Conservation (phyloP, 2,797 vertebrate genomes). For the Smutsia gigantea region DNA sequence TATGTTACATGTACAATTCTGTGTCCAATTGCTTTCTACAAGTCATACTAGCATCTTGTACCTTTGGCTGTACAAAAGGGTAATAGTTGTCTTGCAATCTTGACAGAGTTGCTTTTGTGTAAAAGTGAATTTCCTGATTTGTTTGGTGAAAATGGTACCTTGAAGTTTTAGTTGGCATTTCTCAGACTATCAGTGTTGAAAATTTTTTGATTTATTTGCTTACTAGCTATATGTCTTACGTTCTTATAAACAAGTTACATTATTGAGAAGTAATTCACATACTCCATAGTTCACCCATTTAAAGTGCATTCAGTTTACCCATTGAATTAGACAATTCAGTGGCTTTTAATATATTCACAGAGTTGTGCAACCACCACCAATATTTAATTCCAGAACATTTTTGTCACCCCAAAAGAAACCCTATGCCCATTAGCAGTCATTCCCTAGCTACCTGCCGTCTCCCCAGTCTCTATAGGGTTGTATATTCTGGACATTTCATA, state of each 20-base stretch:
- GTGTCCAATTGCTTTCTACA: not conserved
- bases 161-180: not conserved
- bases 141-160: not conserved
- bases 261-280: not conserved
- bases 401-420: not conserved
- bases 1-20: accelerated
- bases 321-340: not conserved
- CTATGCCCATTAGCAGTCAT: not conserved
- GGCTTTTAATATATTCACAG: too few relatives aligned
- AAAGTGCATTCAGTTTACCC: not conserved
- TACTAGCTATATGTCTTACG: not conserved
- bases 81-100: not conserved
- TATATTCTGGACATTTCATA: not conserved
- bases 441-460: not conserved
- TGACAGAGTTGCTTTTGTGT: not conserved
- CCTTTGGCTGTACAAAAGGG: not conserved
- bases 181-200: not conserved
- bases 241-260: not conserved
- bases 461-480: not conserved
- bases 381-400: not conserved
- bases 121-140: not conserved
- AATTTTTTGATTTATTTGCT: not conserved
- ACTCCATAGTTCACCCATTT: not conserved
- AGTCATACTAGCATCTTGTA: accelerated
- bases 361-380: not conserved